phyloP scores from a whole-genome alignment of 1,140 invertebrate genomes.

The Olivierus martensii region DNA sequence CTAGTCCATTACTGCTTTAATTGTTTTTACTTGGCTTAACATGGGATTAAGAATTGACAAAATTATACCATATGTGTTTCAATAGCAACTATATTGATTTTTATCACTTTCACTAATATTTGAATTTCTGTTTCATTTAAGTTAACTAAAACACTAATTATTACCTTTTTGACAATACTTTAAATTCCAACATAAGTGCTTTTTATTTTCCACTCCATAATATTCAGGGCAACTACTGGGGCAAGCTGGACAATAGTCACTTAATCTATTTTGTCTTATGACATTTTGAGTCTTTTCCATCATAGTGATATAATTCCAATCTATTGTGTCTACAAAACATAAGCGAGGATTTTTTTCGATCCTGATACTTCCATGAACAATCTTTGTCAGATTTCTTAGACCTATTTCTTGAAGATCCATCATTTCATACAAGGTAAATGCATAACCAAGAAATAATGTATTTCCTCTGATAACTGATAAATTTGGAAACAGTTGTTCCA shows the following conservation, averaged over 20 bases:
- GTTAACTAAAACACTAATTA: too few relatives aligned
- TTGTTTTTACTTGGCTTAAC: too few relatives aligned
- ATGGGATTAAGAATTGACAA: too few relatives aligned
- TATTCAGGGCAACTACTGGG: slow-evolving; percentile 39
- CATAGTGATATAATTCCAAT: slow-evolving; percentile 45
- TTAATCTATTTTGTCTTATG: too few relatives aligned
- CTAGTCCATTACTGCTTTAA: too few relatives aligned
- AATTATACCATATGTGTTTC: too few relatives aligned
- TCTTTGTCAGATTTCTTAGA: slow-evolving; percentile 58
- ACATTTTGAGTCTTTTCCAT: too few relatives aligned
- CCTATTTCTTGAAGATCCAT: slow-evolving; percentile 54
- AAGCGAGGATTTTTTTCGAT: slow-evolving; percentile 75
- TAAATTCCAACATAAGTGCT: slow-evolving; percentile 56
- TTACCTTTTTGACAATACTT: slow-evolving; percentile 34
- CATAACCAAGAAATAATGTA: slow-evolving; percentile 66
- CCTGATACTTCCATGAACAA: slow-evolving; percentile 65
- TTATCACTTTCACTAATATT: too few relatives aligned
- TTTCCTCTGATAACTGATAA: slow-evolving; percentile 82
- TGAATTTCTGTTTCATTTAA: too few relatives aligned
- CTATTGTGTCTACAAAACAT: slow-evolving; percentile 76
- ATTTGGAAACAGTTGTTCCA: slow-evolving; percentile 82
- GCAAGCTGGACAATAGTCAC: too few relatives aligned
- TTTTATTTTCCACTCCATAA: background rate
- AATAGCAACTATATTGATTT: too few relatives aligned
- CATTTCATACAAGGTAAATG: slow-evolving; percentile 60